Base-by-base conservation (phyloP, 2,888 invertebrate genomes). In the Globia sparganii region DNA sequence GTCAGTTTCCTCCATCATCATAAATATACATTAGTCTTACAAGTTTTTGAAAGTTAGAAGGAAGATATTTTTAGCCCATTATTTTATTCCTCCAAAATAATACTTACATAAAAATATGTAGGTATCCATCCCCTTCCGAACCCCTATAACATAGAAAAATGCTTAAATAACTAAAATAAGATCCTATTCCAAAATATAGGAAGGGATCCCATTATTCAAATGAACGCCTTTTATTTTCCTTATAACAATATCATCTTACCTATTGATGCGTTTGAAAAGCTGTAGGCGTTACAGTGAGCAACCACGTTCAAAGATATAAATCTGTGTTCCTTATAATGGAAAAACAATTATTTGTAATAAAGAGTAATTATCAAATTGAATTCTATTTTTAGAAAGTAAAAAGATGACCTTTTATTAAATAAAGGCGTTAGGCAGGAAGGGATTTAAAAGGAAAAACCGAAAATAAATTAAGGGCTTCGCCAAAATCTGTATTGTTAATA, bases 211-310 rank as follows among this genome's bases (percentile, higher is more conserved):
- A 86, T 84, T 87, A 87, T 87, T 88, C 82, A 86, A 87, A 88
- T 88, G 84, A 84, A 83, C 86, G 86, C 89, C 88, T 88, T 78
- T 85, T 77, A 84, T 79, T 88, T 88, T 88, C 66, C 71, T 73
- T 67, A 86, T 78, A 85, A 86, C 85, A 85, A 87, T 86, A 81
- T 83, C 70, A 77, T 76, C 49, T 77, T 77, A 82, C 76, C 61
- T 83, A 75, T 80, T 62, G 69, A 61, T 71, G 59, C 61, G 73
- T 69, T 85, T 61, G 21, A 75, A 78, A 73, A 77, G 64, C 74
- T 64, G 58, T 77, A 86, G 84, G 87, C 74, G 68, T 77, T 77
- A 66, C 72, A 72, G 28, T 18, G 37, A 59, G 64, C 46, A 34
- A 64, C 18, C 70, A 70, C 61, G 75, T 75, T 64, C 40, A 13